phyloP scores from a whole-genome alignment of 1,140 invertebrate species.

The Platyura marginata region DNA sequence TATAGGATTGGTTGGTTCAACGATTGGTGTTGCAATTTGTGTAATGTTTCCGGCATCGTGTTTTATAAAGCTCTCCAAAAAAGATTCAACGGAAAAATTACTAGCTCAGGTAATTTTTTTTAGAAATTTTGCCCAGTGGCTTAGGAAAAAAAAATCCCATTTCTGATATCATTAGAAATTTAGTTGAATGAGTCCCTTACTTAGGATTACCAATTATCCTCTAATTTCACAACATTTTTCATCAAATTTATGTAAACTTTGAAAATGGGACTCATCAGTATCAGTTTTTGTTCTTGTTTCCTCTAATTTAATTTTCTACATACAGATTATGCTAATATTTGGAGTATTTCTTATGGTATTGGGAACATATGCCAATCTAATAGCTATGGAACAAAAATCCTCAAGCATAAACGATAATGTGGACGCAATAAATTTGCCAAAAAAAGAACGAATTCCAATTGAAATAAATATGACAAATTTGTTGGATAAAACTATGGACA shows the following conservation, averaged over 20 bases:
- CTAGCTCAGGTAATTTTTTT: conserved; percentile 42
- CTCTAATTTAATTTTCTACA: conserved; percentile 10
- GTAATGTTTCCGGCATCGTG: conserved; percentile 74
- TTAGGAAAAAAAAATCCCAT: conserved; percentile 1
- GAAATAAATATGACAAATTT: conserved; percentile 8
- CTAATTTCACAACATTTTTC: too few species aligned
- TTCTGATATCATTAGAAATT: not conserved
- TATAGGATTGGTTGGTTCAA: conserved; percentile 79
- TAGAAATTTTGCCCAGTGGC: conserved; percentile 2
- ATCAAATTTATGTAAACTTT: too few species aligned
- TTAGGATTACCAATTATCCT: conserved; percentile 5
- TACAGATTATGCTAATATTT: conserved; percentile 49
- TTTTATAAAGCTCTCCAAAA: conserved; percentile 49
- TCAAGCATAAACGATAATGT: conserved; percentile 20
- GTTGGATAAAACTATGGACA: conserved; percentile 12
- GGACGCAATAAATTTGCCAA: conserved; percentile 12
- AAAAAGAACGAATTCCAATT: conserved; percentile 10
- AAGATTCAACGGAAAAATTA: conserved; percentile 52
- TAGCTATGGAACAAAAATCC: conserved; percentile 43
- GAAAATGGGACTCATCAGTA: too few species aligned
- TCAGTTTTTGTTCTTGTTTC: too few species aligned
- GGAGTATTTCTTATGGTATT: conserved; percentile 66
- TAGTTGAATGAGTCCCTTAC: conserved; percentile 1
- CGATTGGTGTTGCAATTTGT: conserved; percentile 87
- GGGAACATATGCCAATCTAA: conserved; percentile 72